phyloP scores from a whole-genome alignment of 2,113 vertebrate species.

The Marmota monax region DNA sequence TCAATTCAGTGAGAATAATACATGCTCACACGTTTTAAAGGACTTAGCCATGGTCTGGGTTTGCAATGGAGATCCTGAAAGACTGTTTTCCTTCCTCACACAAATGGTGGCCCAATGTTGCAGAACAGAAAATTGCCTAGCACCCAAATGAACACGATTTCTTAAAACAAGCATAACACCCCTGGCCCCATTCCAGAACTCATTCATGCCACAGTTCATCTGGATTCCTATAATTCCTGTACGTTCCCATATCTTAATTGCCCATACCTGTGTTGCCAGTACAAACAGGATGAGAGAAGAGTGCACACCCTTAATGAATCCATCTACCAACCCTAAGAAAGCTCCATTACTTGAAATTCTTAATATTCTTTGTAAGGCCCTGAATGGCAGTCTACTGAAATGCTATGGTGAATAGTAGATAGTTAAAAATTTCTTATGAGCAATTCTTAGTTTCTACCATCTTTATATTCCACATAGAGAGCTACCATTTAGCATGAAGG shows the following conservation, averaged over 20 bases:
- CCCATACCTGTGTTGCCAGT: slow-evolving; percentile 58
- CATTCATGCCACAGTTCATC: slow-evolving; percentile 23
- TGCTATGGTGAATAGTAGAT: neutral
- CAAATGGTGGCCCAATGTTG: slow-evolving; percentile 21
- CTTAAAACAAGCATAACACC: slow-evolving; percentile 43
- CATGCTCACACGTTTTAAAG: neutral
- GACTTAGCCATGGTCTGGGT: neutral
- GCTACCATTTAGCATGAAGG: neutral
- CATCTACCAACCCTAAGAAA: slow-evolving; percentile 12
- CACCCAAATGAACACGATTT: slow-evolving; percentile 26
- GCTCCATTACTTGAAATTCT: slow-evolving; percentile 20
- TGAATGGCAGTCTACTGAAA: neutral
- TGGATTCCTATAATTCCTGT: slow-evolving; percentile 75
- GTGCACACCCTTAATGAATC: slow-evolving; percentile 29
- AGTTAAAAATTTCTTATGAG: neutral
- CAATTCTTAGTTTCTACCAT: neutral
- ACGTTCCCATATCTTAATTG: slow-evolving; percentile 75
- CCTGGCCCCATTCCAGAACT: slow-evolving; percentile 37
- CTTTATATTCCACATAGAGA: neutral
- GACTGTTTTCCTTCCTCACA: neutral
- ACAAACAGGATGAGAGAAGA: slow-evolving; percentile 68
- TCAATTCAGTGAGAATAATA: neutral
- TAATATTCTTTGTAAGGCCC: neutral
- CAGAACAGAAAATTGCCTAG: slow-evolving; percentile 27
- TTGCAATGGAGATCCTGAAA: neutral